phyloP scores from a whole-genome alignment of 2,888 invertebrate species.

The Oxytorus armatus region DNA sequence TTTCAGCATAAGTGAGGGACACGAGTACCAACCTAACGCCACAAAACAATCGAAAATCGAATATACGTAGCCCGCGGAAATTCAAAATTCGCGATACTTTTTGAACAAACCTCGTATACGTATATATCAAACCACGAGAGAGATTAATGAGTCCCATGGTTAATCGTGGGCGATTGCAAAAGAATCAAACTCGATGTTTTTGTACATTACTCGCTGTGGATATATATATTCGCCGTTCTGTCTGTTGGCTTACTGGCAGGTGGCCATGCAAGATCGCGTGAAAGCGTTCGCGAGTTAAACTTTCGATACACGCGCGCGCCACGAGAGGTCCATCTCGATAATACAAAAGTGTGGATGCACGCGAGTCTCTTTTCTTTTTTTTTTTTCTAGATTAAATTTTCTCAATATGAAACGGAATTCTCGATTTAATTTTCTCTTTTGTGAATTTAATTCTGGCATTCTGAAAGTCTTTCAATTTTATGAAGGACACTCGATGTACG shows the following conservation, averaged over 20 bases:
- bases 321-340: slow-evolving; percentile 56
- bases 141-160: slow-evolving; percentile 38
- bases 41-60: too few relatives aligned
- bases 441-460: too few relatives aligned
- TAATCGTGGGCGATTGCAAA: slow-evolving; percentile 55
- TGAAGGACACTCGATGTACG: too few relatives aligned
- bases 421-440: too few relatives aligned
- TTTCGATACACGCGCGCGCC: slow-evolving; percentile 59
- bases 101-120: too few relatives aligned
- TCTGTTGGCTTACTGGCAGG: slow-evolving; percentile 58
- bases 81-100: too few relatives aligned
- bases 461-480: too few relatives aligned
- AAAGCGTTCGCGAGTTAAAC: slow-evolving; percentile 65
- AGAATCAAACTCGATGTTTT: slow-evolving; percentile 43
- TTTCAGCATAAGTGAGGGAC: too few relatives aligned
- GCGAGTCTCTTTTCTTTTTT: slow-evolving; percentile 48
- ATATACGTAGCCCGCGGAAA: too few relatives aligned
- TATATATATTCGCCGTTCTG: neutral
- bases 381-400: slow-evolving; percentile 20
- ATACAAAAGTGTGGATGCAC: slow-evolving; percentile 52
- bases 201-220: neutral
- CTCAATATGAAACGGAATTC: slow-evolving; percentile 18
- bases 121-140: too few relatives aligned
- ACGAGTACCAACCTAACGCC: too few relatives aligned
- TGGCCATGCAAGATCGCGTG: slow-evolving; percentile 65